Evolutionary conservation across 2,797 vertebrate species (phyloP), one percentile per base, ranked within the genome.

Genomic region (Vireo griseus): DNA sequence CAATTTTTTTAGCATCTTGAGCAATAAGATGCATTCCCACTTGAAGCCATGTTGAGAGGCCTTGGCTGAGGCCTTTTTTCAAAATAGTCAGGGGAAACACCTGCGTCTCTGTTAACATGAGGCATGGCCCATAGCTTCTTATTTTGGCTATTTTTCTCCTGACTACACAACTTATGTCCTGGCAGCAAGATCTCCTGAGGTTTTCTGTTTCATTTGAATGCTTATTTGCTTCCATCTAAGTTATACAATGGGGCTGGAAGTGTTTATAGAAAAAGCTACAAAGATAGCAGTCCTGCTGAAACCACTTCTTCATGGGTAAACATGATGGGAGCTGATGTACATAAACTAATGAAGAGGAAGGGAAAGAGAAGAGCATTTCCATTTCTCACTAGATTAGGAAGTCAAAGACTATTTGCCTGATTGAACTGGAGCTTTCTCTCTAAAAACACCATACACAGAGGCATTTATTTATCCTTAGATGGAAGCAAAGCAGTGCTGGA

Each of bases 51-150:
- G 47, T 75, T 33, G 62, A 88, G 66, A 83, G 69, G 73, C 31
- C 58, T 88, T 86, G 54, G 29, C 37, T 96, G 66, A 92, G 67
- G 40, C 55, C 48, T 84, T 90, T 66, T 81, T 95, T 86, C 76
- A 78, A 77, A 95, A 81, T 37, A 95, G 86, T 90, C 90, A 81
- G 55, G 92, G 86, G 93, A 96, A 91, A 86, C 88, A 69, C 86
- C 73, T 42, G n/a, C 61, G 33, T 52, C 47, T 94, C 78, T 78
- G 42, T 88, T 86, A 88, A 51, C 6, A 1, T 25, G 18, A 88
- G 50, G 58, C 73, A 91, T 39, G 62, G 86, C 76, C 76, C 83
- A 73, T 15, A 82, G 73, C 73, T 94, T 91, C 74, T 69, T 88
- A 58, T 73, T 86, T 75, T 37, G 69, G 58, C 48, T 91, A 78